Evolutionary conservation across 2,888 invertebrate genomes (phyloP).

Genomic region (Deilephila porcellus): DNA sequence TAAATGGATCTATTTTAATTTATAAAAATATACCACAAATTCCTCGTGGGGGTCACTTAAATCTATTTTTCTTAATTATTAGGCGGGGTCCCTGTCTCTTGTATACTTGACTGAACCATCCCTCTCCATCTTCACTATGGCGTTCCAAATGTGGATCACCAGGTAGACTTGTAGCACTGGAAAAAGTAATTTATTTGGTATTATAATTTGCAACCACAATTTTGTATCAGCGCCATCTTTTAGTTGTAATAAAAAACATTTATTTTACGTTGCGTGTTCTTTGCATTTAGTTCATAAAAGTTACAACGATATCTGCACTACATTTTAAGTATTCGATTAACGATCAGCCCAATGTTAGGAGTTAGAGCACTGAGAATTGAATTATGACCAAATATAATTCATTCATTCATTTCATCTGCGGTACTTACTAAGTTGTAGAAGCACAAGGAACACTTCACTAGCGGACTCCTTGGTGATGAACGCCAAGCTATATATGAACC

Average conservation of each 20-base stretch:
- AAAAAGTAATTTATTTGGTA: constrained; percentile 40
- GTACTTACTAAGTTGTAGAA: constrained; percentile 76
- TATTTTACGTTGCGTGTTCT: too few species aligned
- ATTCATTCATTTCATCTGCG: too few species aligned
- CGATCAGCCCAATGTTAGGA: too few species aligned
- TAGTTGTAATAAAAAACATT: neutral
- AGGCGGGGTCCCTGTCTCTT: constrained; percentile 65
- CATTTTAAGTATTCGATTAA: too few species aligned
- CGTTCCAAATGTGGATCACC: constrained; percentile 77
- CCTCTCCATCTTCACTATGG: constrained; percentile 77
- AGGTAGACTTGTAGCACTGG: constrained; percentile 77
- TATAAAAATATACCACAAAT: neutral
- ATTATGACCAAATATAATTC: too few species aligned
- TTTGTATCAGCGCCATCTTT: neutral
- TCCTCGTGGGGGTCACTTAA: neutral
- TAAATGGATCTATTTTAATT: neutral
- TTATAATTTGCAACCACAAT: neutral
- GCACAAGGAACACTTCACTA: constrained; percentile 73
- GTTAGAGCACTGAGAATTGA: too few species aligned
- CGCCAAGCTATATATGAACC: constrained; percentile 73
- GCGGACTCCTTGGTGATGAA: constrained; percentile 72
- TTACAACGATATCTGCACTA: too few species aligned
- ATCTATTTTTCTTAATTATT: constrained; percentile 34
- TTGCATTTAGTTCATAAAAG: too few species aligned
- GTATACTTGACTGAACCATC: constrained; percentile 78